Evolutionary conservation across 2,797 vertebrate genomes (phyloP).

Genomic region (Darevskia mixta): DNA sequence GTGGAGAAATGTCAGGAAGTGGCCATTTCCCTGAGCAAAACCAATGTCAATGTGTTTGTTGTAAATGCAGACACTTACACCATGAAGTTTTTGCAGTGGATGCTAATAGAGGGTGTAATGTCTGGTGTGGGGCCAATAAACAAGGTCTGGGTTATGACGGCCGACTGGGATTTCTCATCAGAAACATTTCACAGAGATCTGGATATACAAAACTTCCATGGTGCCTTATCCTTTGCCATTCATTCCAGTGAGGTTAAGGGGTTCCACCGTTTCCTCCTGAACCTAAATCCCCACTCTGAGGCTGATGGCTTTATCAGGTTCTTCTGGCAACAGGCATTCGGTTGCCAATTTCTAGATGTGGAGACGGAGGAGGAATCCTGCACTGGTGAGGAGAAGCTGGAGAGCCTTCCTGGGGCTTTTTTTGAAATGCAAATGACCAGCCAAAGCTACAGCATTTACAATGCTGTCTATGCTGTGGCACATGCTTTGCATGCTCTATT

Average conservation of each 20-base stretch:
- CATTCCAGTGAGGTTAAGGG: neutral
- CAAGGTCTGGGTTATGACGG: constrained; percentile 13
- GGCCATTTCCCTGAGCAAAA: no score
- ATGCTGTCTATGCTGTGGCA: no score
- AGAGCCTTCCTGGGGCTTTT: no score
- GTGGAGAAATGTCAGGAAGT: fast-evolving
- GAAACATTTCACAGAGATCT: neutral
- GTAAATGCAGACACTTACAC: neutral
- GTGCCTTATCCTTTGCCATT: neutral
- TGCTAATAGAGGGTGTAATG: neutral
- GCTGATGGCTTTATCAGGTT: neutral
- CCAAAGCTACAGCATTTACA: no score
- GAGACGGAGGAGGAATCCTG: no score
- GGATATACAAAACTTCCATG: neutral
- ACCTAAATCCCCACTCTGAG: neutral
- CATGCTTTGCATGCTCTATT: no score
- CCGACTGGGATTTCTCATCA: neutral
- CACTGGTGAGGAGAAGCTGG: no score
- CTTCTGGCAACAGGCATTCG: constrained; percentile 17
- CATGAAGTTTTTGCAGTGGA: neutral
- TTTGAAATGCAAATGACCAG: no score
- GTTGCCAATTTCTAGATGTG: neutral
- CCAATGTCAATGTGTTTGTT: neutral
- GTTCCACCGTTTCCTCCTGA: neutral
- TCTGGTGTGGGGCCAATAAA: neutral